Evolutionary conservation across 2,888 invertebrate species (phyloP).

Genomic region (Eristalinus sepulchralis): DNA sequence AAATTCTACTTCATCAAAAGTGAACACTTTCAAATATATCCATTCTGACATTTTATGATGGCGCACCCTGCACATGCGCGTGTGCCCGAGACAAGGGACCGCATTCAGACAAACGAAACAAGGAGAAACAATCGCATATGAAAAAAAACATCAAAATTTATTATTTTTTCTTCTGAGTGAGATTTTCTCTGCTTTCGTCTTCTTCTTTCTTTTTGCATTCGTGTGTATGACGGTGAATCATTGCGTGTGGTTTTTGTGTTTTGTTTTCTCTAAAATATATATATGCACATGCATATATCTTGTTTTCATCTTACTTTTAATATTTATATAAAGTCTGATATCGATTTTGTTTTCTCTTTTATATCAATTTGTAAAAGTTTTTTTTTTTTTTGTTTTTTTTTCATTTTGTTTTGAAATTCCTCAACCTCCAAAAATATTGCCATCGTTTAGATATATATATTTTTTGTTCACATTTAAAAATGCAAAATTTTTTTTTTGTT

Average conservation of each 20-base stretch:
- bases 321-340: slow-evolving; percentile 66
- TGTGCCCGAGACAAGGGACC: background rate
- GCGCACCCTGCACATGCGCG: background rate
- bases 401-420: slow-evolving; percentile 70
- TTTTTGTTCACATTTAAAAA: slow-evolving; percentile 62
- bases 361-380: slow-evolving; percentile 62
- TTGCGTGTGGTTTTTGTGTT: slow-evolving; percentile 16
- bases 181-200: slow-evolving; percentile 2
- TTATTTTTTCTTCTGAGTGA: background rate
- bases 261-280: slow-evolving; percentile 55
- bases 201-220: background rate
- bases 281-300: slow-evolving; percentile 59
- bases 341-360: slow-evolving; percentile 57
- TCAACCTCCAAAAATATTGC: slow-evolving; percentile 77
- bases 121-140: background rate
- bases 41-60: too few species aligned
- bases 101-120: background rate
- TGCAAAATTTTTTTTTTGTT: slow-evolving; percentile 29
- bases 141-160: too few species aligned
- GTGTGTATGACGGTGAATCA: slow-evolving; percentile 18
- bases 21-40: too few species aligned
- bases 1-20: too few species aligned
- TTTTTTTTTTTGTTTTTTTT: slow-evolving; percentile 50
- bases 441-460: slow-evolving; percentile 73
- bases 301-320: slow-evolving; percentile 58